phyloP scores from a whole-genome alignment of 2,797 vertebrate species.

The Novumbra hubbsi region DNA sequence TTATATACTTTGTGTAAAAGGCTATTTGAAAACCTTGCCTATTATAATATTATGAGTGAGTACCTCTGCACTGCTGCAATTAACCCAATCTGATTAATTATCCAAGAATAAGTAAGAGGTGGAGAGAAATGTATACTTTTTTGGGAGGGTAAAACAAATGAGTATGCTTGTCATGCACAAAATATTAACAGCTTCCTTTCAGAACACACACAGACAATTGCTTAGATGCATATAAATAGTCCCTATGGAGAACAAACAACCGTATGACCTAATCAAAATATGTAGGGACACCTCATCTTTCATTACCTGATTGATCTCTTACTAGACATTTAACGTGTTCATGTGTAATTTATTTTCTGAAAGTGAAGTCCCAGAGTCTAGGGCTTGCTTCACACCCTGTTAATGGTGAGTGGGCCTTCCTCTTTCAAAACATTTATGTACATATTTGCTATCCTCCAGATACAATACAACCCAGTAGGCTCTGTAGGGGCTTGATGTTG shows the following conservation, averaged over 20 bases:
- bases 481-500: neutral
- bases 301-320: neutral
- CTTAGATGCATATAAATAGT: neutral
- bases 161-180: neutral
- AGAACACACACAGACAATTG: neutral
- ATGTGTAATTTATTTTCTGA: no score
- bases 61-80: constrained; percentile 65
- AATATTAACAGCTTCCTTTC: neutral
- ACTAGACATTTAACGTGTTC: neutral
- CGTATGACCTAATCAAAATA: neutral
- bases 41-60: constrained; percentile 14
- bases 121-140: constrained; percentile 25
- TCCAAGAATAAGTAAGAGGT: constrained; percentile 42
- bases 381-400: no score
- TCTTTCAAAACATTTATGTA: neutral
- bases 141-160: constrained; percentile 3
- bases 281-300: neutral
- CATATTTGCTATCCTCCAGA: neutral
- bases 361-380: no score
- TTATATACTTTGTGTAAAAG: neutral
- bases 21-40: neutral
- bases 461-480: neutral
- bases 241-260: neutral
- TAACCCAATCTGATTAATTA: constrained; percentile 48
- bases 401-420: neutral